These are phyloP conservation scores for Bathynomus jamesi DNA, from an alignment of 1,140 invertebrate genomes.

Conservation along the genomic window DNA sequence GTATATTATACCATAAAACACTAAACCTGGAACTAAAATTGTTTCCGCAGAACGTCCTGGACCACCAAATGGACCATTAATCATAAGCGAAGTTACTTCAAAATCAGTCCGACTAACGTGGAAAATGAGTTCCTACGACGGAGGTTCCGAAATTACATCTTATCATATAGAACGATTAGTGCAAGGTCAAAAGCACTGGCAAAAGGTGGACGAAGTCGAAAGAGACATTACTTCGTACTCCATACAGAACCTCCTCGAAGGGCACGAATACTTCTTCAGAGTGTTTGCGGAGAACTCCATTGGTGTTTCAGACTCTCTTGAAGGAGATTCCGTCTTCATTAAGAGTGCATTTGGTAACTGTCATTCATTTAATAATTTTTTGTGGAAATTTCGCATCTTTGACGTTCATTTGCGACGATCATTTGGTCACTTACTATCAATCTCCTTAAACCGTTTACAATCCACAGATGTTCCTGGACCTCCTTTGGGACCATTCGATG, in stretches of 20 bases:
- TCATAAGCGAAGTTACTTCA: slow-evolving; percentile 62
- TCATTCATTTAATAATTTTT: background rate
- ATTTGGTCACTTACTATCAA: too few relatives aligned
- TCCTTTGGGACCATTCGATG: slow-evolving; percentile 66
- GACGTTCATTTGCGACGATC: too few relatives aligned
- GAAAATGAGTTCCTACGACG: slow-evolving; percentile 71
- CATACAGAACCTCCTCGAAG: slow-evolving; percentile 67
- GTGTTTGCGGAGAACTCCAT: slow-evolving; percentile 72
- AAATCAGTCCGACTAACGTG: slow-evolving; percentile 66
- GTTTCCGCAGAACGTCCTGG: slow-evolving; percentile 64
- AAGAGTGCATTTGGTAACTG: slow-evolving; percentile 84
- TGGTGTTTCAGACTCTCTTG: slow-evolving; percentile 63
- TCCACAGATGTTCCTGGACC: slow-evolving; percentile 54
- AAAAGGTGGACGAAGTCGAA: slow-evolving; percentile 75
- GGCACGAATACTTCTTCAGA: slow-evolving; percentile 73
- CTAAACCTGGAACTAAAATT: background rate
- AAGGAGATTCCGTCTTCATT: slow-evolving; percentile 80
- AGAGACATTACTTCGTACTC: slow-evolving; percentile 62
- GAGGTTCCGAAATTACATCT: slow-evolving; percentile 65
- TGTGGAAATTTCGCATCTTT: too few relatives aligned
- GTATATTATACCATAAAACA: background rate
- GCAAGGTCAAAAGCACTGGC: slow-evolving; percentile 57
- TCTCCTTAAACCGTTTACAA: too few relatives aligned
- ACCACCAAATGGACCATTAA: slow-evolving; percentile 66
- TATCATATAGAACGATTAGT: slow-evolving; percentile 76